These are phyloP conservation scores for Cerastoderma edule DNA, from an alignment of 2,888 invertebrate species.

Conservation along the genomic window DNA sequence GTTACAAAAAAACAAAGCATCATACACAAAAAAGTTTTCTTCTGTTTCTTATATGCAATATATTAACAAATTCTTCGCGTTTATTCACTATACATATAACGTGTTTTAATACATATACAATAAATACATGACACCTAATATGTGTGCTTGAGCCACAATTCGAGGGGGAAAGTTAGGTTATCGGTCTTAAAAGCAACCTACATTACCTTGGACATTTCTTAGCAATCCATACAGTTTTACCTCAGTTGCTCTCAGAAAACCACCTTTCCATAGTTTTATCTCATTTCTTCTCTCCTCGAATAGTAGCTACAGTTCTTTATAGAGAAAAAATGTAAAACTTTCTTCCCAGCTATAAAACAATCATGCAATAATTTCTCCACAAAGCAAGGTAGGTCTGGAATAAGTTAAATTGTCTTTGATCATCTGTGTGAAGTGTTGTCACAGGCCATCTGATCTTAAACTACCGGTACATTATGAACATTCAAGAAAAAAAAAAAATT, in stretches of 20 bases:
- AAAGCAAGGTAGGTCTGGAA: too few relatives aligned
- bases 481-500: too few relatives aligned
- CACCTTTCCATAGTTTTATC: neutral
- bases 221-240: too few relatives aligned
- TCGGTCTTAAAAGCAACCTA: neutral
- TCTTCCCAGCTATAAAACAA: too few relatives aligned
- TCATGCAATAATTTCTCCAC: too few relatives aligned
- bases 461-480: too few relatives aligned
- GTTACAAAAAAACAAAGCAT: neutral
- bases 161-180: neutral
- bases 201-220: too few relatives aligned
- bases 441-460: too few relatives aligned
- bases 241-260: neutral
- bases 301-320: neutral
- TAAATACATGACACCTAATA: conserved; percentile 19
- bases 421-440: too few relatives aligned
- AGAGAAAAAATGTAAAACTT: too few relatives aligned
- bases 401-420: too few relatives aligned
- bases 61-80: conserved; percentile 9
- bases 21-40: conserved; percentile 9
- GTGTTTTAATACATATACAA: conserved; percentile 12
- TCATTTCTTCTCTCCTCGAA: neutral
- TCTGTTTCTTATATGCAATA: neutral
- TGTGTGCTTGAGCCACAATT: neutral
- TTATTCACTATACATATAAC: conserved; percentile 10